Percentiles rank a stretch among this genome's conserved stretches.
These are phyloP conservation scores for Eupsittula cactorum DNA, from an alignment of 2,113 vertebrate species.

Conservation along the genomic window DNA sequence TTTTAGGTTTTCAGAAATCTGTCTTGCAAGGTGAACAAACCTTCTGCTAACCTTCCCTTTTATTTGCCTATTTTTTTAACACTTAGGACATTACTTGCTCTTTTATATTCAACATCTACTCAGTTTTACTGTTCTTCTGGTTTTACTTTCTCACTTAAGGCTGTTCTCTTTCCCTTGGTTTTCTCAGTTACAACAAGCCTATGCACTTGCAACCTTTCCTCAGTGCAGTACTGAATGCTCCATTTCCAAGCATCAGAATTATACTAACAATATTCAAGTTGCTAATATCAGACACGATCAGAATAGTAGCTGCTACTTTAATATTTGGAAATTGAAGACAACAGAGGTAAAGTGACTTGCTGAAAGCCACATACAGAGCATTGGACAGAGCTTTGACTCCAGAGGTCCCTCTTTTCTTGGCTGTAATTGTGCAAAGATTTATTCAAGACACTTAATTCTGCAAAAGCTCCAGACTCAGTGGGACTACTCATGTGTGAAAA, in stretches of 20 bases:
- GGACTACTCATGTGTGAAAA: not conserved
- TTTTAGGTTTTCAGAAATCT: not conserved
- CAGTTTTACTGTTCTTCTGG: not conserved
- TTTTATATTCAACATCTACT: not conserved
- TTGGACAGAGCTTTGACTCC: not conserved
- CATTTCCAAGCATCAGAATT: not conserved
- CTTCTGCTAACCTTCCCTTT: not conserved
- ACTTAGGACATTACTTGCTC: not conserved
- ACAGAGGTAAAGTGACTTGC: not conserved
- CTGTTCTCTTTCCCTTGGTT: not conserved
- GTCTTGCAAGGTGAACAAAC: rapidly evolving
- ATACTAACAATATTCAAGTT: not conserved
- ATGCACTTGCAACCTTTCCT: not conserved
- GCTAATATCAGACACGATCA: not conserved
- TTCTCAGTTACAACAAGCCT: not conserved
- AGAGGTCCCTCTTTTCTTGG: not conserved
- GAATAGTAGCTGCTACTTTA: not conserved
- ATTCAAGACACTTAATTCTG: not conserved
- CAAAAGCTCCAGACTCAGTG: not conserved
- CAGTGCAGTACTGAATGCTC: not conserved
- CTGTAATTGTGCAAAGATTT: not conserved
- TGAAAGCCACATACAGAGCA: not conserved
- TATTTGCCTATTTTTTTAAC: rapidly evolving
- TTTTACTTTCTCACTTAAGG: not conserved
- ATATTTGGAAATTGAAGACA: not conserved